Evolutionary conservation across 2,888 invertebrate genomes (phyloP), one percentile per base, ranked within the genome.

Genomic region (Plemyria rubiginata): DNA sequence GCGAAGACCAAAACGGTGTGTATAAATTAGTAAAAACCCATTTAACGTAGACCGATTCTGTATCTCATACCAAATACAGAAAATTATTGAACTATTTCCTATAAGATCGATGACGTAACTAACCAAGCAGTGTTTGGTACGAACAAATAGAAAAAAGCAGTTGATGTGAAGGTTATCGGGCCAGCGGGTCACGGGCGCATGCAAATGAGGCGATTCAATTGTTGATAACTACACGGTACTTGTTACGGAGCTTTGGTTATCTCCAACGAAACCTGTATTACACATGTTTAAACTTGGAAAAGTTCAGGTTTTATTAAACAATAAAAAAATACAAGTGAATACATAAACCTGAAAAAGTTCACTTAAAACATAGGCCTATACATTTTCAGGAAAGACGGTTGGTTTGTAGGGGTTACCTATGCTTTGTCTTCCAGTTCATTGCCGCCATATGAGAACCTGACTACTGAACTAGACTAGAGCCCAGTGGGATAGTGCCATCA

Each of bases 181-280:
- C 71, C 84, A 86, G 48, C 81, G 74, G 90, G 89, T 89, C 90
- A 89, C 83, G 89, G 87, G 79, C 88, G 79, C 74, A 87, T 88
- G 88, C 87, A 86, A 88, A 87, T 87, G 77, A 84, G 77, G 73
- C 74, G 85, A 82, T 81, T 80, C 79, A 75, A 84, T 84, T 82
- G 86, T 82, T 76, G 85, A 84, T 82, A 81, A 70, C 65, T 52
- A 56, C 50, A 50, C 52, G 58, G 60, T 59, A 64, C 65, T 66
- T 61, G 66, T 54, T 63, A 52, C 53, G 53, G 40, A 45, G 54
- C 57, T 54, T 41, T 40, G 45, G 13, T 36, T 40, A 54, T 57
- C 54, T 54, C 13, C 48, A 59, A 60, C 54, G 59, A 55, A 38
- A 55, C 62, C 15, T 40, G 7, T 50, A 50, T 40, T 52, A 40